phyloP scores from a whole-genome alignment of 53 echinoderm and acorn worm genomes.

The Holothuria scabra region DNA sequence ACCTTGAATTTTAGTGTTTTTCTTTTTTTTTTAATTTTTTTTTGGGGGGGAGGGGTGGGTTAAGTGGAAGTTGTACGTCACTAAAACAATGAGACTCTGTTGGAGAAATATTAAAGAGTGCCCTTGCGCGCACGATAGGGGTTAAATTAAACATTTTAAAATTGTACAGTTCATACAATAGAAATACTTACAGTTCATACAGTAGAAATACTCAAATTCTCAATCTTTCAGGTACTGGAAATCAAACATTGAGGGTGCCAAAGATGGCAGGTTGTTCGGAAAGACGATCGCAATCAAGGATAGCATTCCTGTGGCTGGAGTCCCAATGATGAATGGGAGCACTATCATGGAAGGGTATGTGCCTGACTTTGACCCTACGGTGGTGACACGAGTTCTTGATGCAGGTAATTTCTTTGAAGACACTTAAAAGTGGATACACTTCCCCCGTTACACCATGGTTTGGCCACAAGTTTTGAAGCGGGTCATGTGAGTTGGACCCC shows the following conservation, averaged over 20 bases:
- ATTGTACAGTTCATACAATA: background rate
- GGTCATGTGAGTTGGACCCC: no score
- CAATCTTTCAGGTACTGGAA: constrained; percentile 69
- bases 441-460: no score
- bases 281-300: constrained; percentile 79
- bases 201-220: no score
- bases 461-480: no score
- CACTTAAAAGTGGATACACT: no score
- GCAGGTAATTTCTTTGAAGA: constrained; percentile 62
- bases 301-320: constrained; percentile 65
- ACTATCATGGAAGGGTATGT: constrained; percentile 66
- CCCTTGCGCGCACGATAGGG: background rate
- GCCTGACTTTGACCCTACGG: constrained; percentile 80
- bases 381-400: constrained; percentile 76
- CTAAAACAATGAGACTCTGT: no score
- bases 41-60: no score
- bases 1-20: no score
- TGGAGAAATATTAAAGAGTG: background rate
- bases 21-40: no score
- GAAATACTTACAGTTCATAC: background rate
- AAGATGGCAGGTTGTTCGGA: constrained; percentile 57
- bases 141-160: background rate
- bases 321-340: constrained; percentile 76
- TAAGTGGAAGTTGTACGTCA: no score
- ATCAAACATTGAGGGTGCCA: constrained; percentile 63